These are phyloP conservation scores for Ceratina japonica DNA, from an alignment of 1,140 invertebrate species.

Conservation along the genomic window DNA sequence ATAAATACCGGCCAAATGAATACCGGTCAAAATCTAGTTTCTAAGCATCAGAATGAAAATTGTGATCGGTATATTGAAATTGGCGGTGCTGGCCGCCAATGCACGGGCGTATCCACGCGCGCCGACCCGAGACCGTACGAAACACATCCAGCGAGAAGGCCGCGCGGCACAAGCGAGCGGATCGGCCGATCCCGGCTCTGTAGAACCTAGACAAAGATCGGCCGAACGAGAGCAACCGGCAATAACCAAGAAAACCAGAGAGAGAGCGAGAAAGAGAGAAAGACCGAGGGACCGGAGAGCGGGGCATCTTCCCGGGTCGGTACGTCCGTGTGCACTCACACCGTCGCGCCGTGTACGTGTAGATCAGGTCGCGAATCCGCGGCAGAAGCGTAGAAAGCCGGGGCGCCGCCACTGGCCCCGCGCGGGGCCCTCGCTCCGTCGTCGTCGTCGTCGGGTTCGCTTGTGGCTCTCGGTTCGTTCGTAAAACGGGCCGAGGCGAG, in stretches of 20 bases:
- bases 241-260: neutral
- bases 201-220: conserved; percentile 1
- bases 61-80: too few relatives aligned
- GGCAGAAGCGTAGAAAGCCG: conserved; percentile 21
- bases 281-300: too few relatives aligned
- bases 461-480: conserved; percentile 37
- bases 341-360: conserved; percentile 2
- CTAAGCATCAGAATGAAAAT: too few relatives aligned
- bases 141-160: conserved; percentile 5
- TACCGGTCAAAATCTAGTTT: too few relatives aligned
- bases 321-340: conserved; percentile 5
- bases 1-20: too few relatives aligned
- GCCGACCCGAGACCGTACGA: conserved; percentile 4
- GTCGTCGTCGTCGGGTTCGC: too few relatives aligned
- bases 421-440: too few relatives aligned
- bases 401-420: conserved; percentile 37
- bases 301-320: neutral
- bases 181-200: neutral
- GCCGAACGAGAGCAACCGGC: neutral
- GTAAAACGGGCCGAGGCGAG: conserved; percentile 20
- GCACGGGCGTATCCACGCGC: conserved; percentile 57
- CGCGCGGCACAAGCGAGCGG: neutral
- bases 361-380: conserved; percentile 39
- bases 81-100: conserved; percentile 49
- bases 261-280: neutral